Conservation (phyloP, 2,888 invertebrate species). For the Cancer borealis region DNA sequence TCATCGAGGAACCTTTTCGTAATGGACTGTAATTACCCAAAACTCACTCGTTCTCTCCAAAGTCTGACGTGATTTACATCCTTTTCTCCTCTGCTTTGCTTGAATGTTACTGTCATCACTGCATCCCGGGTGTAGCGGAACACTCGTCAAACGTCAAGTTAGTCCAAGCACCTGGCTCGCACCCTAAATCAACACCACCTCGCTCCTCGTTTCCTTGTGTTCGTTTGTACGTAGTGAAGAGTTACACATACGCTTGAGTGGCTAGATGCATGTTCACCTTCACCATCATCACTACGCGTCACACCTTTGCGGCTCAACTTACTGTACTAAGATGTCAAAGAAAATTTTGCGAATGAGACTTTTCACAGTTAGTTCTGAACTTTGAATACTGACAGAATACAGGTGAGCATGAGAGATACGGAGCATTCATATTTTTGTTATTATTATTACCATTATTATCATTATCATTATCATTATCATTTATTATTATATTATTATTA, state of each 20-base stretch:
- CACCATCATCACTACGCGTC: neutral
- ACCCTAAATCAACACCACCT: neutral
- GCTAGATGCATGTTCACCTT: neutral
- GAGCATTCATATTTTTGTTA: too few species aligned
- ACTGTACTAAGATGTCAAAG: too few species aligned
- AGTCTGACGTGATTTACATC: neutral
- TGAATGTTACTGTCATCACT: too few species aligned
- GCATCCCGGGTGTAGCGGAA: neutral
- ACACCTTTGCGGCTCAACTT: too few species aligned
- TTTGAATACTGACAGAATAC: too few species aligned
- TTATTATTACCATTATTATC: too few species aligned
- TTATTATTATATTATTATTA: too few species aligned
- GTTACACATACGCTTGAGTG: neutral
- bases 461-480: too few species aligned
- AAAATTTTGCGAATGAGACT: too few species aligned
- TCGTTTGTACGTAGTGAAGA: neutral
- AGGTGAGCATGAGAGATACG: too few species aligned
- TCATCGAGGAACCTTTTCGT: too few species aligned
- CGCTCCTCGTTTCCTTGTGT: neutral
- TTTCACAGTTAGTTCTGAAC: too few species aligned
- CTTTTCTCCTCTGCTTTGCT: neutral
- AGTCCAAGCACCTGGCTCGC: neutral
- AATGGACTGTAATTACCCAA: neutral
- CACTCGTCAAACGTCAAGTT: neutral
- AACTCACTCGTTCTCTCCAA: neutral